Conservation (phyloP, 1,140 invertebrate genomes). For the Leptinotarsa texana region DNA sequence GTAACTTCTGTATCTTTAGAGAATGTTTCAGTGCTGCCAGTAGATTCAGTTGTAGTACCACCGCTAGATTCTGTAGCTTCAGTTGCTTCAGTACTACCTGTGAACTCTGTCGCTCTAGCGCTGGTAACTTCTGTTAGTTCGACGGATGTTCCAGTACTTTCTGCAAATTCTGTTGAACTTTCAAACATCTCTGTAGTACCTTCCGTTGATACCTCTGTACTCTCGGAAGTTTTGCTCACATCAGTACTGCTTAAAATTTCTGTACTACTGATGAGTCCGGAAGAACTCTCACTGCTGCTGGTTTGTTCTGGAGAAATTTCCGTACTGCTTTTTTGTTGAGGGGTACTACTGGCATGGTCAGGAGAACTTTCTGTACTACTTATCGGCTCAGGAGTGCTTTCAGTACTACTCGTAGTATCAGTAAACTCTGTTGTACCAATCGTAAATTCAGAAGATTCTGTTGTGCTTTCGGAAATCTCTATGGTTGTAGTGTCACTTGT, state of each 20-base stretch:
- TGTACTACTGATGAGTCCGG: slow-evolving; percentile 17
- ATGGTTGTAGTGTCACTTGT: slow-evolving; percentile 23
- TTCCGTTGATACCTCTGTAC: slow-evolving; percentile 21
- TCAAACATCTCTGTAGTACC: slow-evolving; percentile 2
- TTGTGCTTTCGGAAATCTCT: slow-evolving; percentile 28
- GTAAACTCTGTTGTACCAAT: slow-evolving; percentile 20
- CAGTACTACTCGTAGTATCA: slow-evolving; percentile 26
- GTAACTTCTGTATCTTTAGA: neutral
- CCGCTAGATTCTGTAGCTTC: slow-evolving; percentile 35
- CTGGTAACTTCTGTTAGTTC: slow-evolving; percentile 25
- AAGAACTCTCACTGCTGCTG: slow-evolving; percentile 1
- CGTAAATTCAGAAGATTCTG: neutral
- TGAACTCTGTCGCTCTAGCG: slow-evolving; percentile 26
- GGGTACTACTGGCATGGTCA: slow-evolving; percentile 13
- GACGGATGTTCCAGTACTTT: neutral
- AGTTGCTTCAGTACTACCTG: slow-evolving; percentile 33
- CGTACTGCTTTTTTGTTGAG: slow-evolving; percentile 15
- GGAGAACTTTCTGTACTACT: slow-evolving; percentile 16
- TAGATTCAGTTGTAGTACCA: slow-evolving; percentile 26
- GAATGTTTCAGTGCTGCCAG: slow-evolving; percentile 31
- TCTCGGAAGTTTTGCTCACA: slow-evolving; percentile 11
- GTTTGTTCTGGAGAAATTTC: neutral
- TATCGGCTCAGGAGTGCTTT: slow-evolving; percentile 23
- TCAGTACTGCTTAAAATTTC: slow-evolving; percentile 24
- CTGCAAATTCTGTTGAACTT: slow-evolving; percentile 25